phyloP scores from a whole-genome alignment of 2,113 vertebrate genomes.

The Centropus unirufus region DNA sequence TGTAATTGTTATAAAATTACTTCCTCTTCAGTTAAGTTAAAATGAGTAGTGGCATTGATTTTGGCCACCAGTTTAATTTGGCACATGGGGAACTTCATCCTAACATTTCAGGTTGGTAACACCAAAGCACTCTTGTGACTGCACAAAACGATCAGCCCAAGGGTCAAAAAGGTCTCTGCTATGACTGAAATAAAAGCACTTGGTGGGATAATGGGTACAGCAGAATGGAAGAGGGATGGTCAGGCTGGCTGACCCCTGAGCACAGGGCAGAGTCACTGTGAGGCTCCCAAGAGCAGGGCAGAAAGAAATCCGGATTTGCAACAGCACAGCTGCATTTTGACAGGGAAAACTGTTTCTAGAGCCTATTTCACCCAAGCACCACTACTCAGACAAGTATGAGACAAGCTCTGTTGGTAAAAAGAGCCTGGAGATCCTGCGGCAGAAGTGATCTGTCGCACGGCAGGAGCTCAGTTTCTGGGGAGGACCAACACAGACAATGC shows the following conservation, averaged over 20 bases:
- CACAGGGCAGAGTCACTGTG: rapidly evolving
- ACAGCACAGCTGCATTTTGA: neutral
- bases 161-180: neutral
- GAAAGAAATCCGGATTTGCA: neutral
- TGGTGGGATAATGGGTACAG: neutral
- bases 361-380: neutral
- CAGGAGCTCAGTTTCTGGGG: neutral
- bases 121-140: neutral
- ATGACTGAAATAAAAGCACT: neutral
- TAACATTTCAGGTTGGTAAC: neutral
- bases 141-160: neutral
- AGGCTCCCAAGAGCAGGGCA: neutral
- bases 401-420: neutral
- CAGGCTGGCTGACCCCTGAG: neutral
- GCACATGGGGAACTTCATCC: neutral
- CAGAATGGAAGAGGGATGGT: neutral
- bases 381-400: neutral
- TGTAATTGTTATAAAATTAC: neutral
- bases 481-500: neutral
- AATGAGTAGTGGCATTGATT: neutral
- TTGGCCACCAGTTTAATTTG: neutral
- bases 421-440: neutral
- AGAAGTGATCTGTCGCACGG: neutral
- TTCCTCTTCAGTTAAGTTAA: neutral
- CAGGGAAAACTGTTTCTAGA: neutral